phyloP scores from a whole-genome alignment of 2,113 vertebrate species.

The Hipposideros armiger region DNA sequence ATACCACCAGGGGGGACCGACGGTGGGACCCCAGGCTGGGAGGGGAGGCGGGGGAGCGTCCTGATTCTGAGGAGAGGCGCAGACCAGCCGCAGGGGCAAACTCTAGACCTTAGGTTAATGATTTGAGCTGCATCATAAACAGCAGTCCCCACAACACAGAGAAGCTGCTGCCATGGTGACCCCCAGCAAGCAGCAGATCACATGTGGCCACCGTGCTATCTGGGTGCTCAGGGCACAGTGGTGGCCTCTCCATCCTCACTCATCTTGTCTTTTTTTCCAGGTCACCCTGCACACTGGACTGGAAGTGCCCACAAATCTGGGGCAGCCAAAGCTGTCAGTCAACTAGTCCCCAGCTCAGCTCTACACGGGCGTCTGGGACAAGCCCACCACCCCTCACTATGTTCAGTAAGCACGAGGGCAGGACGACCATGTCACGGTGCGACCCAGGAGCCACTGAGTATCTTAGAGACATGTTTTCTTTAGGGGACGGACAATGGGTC shows the following conservation, averaged over 20 bases:
- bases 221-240: rapidly evolving
- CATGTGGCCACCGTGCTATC: rapidly evolving
- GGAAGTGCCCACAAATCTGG: conserved; percentile 93
- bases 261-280: conserved; percentile 85
- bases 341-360: conserved; percentile 79
- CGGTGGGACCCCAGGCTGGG: too few species aligned
- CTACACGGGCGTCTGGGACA: not conserved
- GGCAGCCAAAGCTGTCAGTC: conserved; percentile 86
- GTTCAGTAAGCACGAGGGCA: not conserved
- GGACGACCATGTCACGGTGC: not conserved
- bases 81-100: not conserved
- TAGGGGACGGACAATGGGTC: not conserved
- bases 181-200: rapidly evolving
- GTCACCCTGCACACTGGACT: conserved; percentile 96
- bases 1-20: rapidly evolving
- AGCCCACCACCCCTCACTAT: rapidly evolving
- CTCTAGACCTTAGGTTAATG: rapidly evolving
- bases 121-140: rapidly evolving
- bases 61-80: not conserved
- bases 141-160: rapidly evolving
- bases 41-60: not conserved
- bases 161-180: rapidly evolving
- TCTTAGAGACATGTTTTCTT: not conserved
- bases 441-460: not conserved
- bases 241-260: not conserved